Evolutionary conservation across 1,140 invertebrate genomes (phyloP).

Genomic region (Drosophila nannoptera): DNA sequence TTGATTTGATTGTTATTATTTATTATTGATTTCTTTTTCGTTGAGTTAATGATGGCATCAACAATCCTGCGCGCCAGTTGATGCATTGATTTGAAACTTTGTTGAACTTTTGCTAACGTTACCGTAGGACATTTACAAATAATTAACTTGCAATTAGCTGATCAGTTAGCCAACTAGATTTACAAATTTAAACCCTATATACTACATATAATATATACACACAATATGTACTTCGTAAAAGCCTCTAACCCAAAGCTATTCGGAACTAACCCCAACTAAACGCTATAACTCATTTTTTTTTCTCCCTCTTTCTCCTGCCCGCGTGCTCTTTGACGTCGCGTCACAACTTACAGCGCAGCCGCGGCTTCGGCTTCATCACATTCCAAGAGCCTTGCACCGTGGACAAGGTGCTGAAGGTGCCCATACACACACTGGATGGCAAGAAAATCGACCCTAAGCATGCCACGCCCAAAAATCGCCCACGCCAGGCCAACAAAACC

Average conservation of each 20-base stretch:
- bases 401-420: constrained; percentile 92
- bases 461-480: constrained; percentile 94
- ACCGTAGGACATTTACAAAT: constrained; percentile 64
- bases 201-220: constrained; percentile 13
- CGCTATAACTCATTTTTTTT: not conserved
- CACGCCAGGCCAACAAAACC: constrained; percentile 90
- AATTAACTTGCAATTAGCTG: constrained; percentile 67
- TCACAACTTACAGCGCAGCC: constrained; percentile 87
- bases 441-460: constrained; percentile 97
- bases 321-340: constrained; percentile 1
- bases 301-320: constrained; percentile 24
- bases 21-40: constrained; percentile 19
- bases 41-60: constrained; percentile 35
- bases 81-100: constrained; percentile 66
- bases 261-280: constrained; percentile 2
- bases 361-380: constrained; percentile 96
- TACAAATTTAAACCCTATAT: constrained; percentile 32
- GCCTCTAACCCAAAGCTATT: constrained; percentile 53
- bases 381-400: constrained; percentile 93
- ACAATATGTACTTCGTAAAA: constrained; percentile 29
- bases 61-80: constrained; percentile 41
- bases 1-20: constrained; percentile 3
- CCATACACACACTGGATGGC: constrained; percentile 94
- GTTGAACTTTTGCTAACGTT: constrained; percentile 77
- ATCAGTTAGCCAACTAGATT: constrained; percentile 56